phyloP scores from a whole-genome alignment of 1,140 invertebrate species.

The Tribolium castaneum region DNA sequence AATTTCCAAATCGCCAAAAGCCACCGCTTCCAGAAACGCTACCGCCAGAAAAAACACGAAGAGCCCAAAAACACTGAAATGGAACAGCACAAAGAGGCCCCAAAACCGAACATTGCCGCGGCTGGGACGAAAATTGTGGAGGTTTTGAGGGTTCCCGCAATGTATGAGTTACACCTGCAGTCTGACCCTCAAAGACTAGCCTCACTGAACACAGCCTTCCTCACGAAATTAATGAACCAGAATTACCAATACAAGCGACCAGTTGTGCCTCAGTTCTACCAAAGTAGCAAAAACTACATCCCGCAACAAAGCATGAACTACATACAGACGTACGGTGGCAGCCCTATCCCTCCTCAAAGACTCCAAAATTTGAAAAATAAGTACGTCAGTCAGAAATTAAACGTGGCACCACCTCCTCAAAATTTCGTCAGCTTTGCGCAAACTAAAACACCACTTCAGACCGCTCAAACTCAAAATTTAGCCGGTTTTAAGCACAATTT shows the following conservation, averaged over 20 bases:
- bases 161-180: conserved; percentile 4
- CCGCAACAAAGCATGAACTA: background rate
- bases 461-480: background rate
- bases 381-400: background rate
- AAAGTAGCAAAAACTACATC: background rate
- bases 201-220: background rate
- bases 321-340: background rate
- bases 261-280: background rate
- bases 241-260: background rate
- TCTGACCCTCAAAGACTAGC: conserved; percentile 6
- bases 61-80: background rate
- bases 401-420: background rate
- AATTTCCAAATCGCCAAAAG: background rate
- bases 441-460: background rate
- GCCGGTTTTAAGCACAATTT: conserved; percentile 1
- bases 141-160: background rate
- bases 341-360: background rate
- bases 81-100: background rate
- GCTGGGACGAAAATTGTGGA: background rate
- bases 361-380: background rate
- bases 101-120: background rate
- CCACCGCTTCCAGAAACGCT: background rate
- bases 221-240: conserved; percentile 1
- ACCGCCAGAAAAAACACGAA: background rate
- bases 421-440: background rate